Base-by-base conservation (phyloP, 1,140 invertebrate species). In the Drosophila equinoxialis region DNA sequence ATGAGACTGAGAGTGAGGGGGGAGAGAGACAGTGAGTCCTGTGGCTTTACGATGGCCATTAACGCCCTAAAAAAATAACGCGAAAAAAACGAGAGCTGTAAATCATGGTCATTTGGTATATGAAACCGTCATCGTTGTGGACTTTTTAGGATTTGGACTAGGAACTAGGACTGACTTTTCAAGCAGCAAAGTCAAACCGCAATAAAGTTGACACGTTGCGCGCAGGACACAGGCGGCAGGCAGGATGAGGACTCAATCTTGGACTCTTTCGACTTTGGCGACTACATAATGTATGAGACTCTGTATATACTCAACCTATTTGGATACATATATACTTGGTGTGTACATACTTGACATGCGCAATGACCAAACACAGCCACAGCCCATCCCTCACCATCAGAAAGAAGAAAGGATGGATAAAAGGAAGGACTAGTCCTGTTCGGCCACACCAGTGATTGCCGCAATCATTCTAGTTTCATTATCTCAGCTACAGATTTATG, bases 401-500 rank as follows among this genome's bases (percentile, higher is more conserved):
- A 20, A 26, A 26, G 23, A 23, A 2, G 23, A 4, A 26, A 26
- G 51, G 48, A 26, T 4, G 6, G 30, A 30, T 30, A 6, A 4
- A 30, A 30, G 26, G 26, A 14, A 10, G 45, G 11, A 35, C 45
- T 35, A 26, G 54, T 63, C 64, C 73, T 63, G 41, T 72, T 77
- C 60, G 78, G 78, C 90, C 90, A 90, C 90, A 91, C 90, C 90
- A 90, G 82, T 91, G 90, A 91, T 91, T 91, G 90, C 90, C 59
- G 85, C 90, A 91, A 91, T 91, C 90, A 91, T 91, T 91, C 90
- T 91, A 91, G 90, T 91, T 91, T 91, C 90, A 91, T 91, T 91
- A 91, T 79, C 86, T 90, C 59, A 59, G 75, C 81, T 71, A 59
- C 85, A 86, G 86, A 90, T 89, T 89, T 89, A 89, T 89, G 30